Conservation (phyloP, 2,888 invertebrate genomes). For the Hirtodrosophila alboralis region DNA sequence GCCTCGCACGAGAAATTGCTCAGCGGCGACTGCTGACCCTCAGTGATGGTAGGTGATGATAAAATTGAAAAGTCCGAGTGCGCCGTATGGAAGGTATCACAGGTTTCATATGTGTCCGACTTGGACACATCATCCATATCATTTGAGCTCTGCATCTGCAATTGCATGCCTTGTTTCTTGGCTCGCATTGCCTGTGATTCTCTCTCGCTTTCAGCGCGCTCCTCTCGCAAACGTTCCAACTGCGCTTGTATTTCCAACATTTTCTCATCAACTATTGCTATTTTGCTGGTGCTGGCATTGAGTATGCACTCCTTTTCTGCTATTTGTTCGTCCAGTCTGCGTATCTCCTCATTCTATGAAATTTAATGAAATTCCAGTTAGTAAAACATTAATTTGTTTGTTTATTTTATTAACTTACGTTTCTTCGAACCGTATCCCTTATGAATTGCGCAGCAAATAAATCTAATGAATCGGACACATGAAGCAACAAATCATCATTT, state of each 20-base stretch:
- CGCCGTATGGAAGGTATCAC: constrained; percentile 91
- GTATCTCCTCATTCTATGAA: constrained; percentile 89
- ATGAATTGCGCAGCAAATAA: constrained; percentile 87
- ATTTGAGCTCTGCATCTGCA: constrained; percentile 85
- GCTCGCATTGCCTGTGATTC: constrained; percentile 63
- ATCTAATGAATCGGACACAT: constrained; percentile 88
- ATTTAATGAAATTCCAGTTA: rapidly evolving
- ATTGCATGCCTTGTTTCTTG: constrained; percentile 85
- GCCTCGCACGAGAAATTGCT: constrained; percentile 76
- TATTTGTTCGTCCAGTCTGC: constrained; percentile 88
- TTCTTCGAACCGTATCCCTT: constrained; percentile 89
- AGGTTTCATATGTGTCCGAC: constrained; percentile 84
- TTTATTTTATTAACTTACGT: constrained; percentile 85
- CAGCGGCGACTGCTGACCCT: constrained; percentile 75
- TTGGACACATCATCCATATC: constrained; percentile 77
- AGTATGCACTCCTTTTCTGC: constrained; percentile 85
- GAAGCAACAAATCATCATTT: constrained; percentile 87
- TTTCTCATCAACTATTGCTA: constrained; percentile 89
- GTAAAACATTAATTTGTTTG: rapidly evolving
- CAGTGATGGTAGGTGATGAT: constrained; percentile 81
- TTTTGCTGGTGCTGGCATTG: constrained; percentile 87
- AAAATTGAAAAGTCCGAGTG: constrained; percentile 85
- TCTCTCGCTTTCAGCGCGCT: constrained; percentile 67
- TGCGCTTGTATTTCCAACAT: constrained; percentile 88
- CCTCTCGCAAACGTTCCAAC: constrained; percentile 85